Evolutionary conservation across 2,113 vertebrate genomes (phyloP), one percentile per base, ranked within the genome.

Genomic region (Nannobrachium achirus): DNA sequence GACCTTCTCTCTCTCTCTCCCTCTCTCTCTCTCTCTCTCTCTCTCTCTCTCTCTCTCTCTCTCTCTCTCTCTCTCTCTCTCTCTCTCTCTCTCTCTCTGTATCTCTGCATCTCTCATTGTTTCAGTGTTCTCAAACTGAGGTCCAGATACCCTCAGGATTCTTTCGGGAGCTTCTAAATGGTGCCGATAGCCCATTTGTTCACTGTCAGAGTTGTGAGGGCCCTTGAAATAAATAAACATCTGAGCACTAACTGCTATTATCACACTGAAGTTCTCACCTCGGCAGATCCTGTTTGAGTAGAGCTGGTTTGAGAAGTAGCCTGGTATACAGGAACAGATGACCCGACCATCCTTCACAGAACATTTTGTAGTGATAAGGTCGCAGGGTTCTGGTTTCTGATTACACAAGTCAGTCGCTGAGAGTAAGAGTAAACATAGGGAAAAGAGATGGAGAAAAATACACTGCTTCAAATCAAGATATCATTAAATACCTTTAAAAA

Each of bases 201-300:
- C 25, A 33, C 25, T 33, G 3, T 33, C 6, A 33, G 25, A 33
- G 25, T 33, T 33, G 25, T 33, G 25, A 33, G 25, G 25, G 25
- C 6, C 25, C 25, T 33, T 33, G 25, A 33, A 33, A 33, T 33
- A 33, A 33, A 33, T 0, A 2, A 33, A 33, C 3, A 33, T n/a
- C n/a, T n/a, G n/a, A n/a, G n/a, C n/a, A n/a, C n/a, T n/a, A n/a
- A n/a, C n/a, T n/a, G n/a, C n/a, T n/a, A n/a, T n/a, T 19, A 41
- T 33, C 19, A 41, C 16, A 38, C 3, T 13, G 33, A 44, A 0
- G 3, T 1, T 19, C 11, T 71, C 69, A 93, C 92, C 90, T 85
- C 1, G 69, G 75, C 92, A 93, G 73, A 59, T 90, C 25, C 0
- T 78, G 64, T 20, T 56, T 46, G 83, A 75, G 72, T 69, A 84